Percentiles rank a stretch among this genome's conserved stretches.
phyloP scores from a whole-genome alignment of 2,113 vertebrate genomes.

The Litocranius walleri region DNA sequence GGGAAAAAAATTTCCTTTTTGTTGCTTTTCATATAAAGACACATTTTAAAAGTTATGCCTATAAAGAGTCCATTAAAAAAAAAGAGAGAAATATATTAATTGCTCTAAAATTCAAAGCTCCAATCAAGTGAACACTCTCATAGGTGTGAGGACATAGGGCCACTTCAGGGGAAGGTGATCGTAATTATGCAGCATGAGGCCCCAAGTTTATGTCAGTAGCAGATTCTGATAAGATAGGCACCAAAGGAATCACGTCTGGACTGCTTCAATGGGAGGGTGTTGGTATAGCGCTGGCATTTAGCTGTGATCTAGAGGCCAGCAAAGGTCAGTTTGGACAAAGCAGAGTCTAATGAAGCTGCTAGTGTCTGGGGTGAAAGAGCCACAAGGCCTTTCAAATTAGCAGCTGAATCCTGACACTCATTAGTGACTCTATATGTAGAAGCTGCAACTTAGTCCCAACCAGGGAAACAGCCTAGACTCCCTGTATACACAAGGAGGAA shows the following conservation, averaged over 20 bases:
- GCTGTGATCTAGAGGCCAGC: conserved; percentile 56
- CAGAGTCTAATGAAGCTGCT: conserved; percentile 50
- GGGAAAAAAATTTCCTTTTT: not conserved
- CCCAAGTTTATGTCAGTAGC: not conserved
- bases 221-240: conserved; percentile 22
- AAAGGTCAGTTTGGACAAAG: conserved; percentile 73
- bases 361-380: conserved; percentile 57
- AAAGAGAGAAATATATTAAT: conserved; percentile 20
- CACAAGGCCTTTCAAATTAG: conserved; percentile 62
- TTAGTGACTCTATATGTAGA: conserved; percentile 32
- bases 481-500: not conserved
- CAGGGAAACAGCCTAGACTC: conserved; percentile 45
- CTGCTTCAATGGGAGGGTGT: conserved; percentile 43
- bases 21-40: not conserved
- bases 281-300: conserved; percentile 76
- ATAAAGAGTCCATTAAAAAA: not conserved
- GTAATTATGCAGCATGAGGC: not conserved
- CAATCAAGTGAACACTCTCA: not conserved
- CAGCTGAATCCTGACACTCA: conserved; percentile 21
- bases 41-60: not conserved
- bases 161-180: conserved; percentile 9
- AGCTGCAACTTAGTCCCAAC: conserved; percentile 11
- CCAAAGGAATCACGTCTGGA: conserved; percentile 65
- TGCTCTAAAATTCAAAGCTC: conserved; percentile 42
- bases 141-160: not conserved